Percentiles rank a stretch among this genome's conserved stretches.
Evolutionary conservation across 1,140 invertebrate genomes (phyloP).

Genomic region (Limonius californicus): DNA sequence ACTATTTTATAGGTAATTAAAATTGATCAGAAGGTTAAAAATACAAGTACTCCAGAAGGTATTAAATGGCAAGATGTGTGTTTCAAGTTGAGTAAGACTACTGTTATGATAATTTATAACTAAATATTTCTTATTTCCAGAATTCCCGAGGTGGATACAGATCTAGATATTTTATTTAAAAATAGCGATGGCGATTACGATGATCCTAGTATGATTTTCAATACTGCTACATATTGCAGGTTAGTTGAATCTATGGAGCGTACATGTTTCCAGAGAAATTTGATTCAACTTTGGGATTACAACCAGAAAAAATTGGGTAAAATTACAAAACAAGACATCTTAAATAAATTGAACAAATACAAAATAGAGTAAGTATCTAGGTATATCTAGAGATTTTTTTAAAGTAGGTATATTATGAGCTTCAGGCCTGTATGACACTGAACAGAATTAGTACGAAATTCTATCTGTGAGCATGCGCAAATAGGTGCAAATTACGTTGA

Average conservation of each 20-base stretch:
- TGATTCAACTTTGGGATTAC: slow-evolving; percentile 69
- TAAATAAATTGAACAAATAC: slow-evolving; percentile 57
- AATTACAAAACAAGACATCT: slow-evolving; percentile 59
- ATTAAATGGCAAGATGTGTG: slow-evolving; percentile 60
- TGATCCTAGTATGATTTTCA: slow-evolving; percentile 33
- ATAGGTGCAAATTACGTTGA: too few species aligned
- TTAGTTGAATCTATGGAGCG: slow-evolving; percentile 41
- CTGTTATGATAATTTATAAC: too few species aligned
- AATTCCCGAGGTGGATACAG: slow-evolving; percentile 46
- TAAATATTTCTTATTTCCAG: slow-evolving; percentile 31
- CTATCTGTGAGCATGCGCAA: too few species aligned
- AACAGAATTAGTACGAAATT: too few species aligned
- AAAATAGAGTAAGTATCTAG: slow-evolving; percentile 47
- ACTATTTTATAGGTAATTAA: too few species aligned
- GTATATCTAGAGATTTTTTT: too few species aligned
- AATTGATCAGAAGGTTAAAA: slow-evolving; percentile 34
- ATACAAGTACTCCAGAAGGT: slow-evolving; percentile 29
- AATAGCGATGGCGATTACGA: background rate
- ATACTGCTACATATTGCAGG: slow-evolving; percentile 32
- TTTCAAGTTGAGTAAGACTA: slow-evolving; percentile 53
- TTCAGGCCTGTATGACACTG: too few species aligned
- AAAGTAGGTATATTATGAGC: too few species aligned
- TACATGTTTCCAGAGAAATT: slow-evolving; percentile 60
- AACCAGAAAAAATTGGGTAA: slow-evolving; percentile 52
- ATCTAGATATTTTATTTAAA: slow-evolving; percentile 5